Evolutionary conservation across 1,140 invertebrate genomes (phyloP), one percentile per base, ranked within the genome.

Genomic region (Globodera rostochiensis): DNA sequence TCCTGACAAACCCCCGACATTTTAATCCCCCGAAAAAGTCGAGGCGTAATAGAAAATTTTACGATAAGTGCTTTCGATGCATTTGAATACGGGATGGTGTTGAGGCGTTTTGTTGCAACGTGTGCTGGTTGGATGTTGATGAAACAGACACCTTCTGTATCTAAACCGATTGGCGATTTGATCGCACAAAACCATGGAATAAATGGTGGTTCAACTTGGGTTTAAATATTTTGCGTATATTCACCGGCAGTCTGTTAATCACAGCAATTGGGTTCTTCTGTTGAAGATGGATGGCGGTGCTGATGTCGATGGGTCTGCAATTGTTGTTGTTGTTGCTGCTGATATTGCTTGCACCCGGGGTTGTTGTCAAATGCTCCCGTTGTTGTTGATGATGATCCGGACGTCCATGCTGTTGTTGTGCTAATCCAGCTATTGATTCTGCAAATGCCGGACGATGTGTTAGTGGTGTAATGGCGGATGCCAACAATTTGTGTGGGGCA

Each of bases 61-160:
- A 71, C 36, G 69, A 36, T 11, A 71, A 71, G 36, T 71, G 69
- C 25, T 36, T 71, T 4, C 69, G 69, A 47, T 71, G 69, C 9
- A 71, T 6, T 15, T 71, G 69, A 19, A 71, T 21, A 15, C 69
- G 69, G 19, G 69, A 71, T 4, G 69, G 46, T 36, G 69, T 36
- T 47, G 69, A 71, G 36, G 69, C 25, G 57, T 36, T 36, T 36
- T 36, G 57, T 64, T 64, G 57, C 11, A 64, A 64, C 13, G 11
- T 64, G 57, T 64, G 57, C 57, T 19, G 57, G 5, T 15, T 64
- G 8, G 25, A 15, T 15, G 36, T 76, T 3, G 74, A 36, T 8
- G 74, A 76, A 3, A 76, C 74, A 25, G 74, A 64, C 57, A 76
- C 74, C 6, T 76, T 76, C 74, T 60, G 67, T 45, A 76, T 76